A percentile compares a stretch with the other conserved stretches of the same genome.
Evolutionary conservation across 1,140 invertebrate species (phyloP).

Genomic region (Nasonia vitripennis): DNA sequence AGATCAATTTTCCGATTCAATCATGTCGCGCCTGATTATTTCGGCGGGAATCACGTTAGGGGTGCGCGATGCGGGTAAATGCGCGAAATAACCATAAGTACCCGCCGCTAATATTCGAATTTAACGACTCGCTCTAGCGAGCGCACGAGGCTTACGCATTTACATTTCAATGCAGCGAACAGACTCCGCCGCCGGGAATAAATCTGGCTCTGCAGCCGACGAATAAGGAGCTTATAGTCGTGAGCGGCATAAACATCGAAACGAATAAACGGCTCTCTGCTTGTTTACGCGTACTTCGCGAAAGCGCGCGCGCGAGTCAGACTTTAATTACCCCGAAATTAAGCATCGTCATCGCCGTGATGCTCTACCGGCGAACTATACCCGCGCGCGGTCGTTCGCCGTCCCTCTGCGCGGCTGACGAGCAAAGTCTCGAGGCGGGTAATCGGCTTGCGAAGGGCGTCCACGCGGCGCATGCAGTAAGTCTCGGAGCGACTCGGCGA

Average conservation of each 20-base stretch:
- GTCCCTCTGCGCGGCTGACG: not conserved
- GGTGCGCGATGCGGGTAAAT: too few species aligned
- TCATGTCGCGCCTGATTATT: not conserved
- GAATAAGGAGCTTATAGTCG: not conserved
- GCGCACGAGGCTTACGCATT: not conserved
- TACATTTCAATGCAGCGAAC: not conserved
- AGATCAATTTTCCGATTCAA: not conserved
- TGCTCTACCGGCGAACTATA: too few species aligned
- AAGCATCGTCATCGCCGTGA: too few species aligned
- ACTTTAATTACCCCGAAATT: slow-evolving; percentile 11
- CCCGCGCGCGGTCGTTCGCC: not conserved
- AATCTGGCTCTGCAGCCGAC: not conserved
- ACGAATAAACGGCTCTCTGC: not conserved
- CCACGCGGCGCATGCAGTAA: not conserved
- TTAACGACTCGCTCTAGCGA: not conserved
- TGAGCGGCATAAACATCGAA: not conserved
- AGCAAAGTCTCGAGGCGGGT: not conserved
- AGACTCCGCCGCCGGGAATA: not conserved
- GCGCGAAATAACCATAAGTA: too few species aligned
- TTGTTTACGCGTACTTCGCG: not conserved
- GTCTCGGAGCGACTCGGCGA: not conserved
- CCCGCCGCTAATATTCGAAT: not conserved
- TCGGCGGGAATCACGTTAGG: too few species aligned
- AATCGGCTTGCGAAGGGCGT: not conserved
- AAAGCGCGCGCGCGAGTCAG: not conserved